These are phyloP conservation scores for Sitobion miscanthi DNA, from an alignment of 1,140 invertebrate species.

Conservation along the genomic window DNA sequence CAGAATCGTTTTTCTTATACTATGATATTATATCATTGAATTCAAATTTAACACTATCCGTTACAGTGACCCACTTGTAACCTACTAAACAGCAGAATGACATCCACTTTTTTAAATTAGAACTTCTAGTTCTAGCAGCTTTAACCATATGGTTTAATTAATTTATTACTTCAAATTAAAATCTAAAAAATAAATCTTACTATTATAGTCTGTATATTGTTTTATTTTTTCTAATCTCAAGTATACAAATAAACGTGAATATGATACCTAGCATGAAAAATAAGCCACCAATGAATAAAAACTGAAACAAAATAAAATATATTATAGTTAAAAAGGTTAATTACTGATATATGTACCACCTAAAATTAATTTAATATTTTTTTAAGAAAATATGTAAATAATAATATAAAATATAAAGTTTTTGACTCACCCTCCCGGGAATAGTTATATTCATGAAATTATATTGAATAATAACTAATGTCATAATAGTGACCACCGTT, in stretches of 20 bases:
- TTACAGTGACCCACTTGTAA: no score
- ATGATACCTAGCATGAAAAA: neutral
- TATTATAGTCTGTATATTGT: neutral
- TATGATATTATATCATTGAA: no score
- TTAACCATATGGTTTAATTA: neutral
- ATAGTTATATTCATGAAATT: neutral
- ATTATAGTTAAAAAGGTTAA: neutral
- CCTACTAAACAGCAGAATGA: no score
- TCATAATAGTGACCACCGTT: neutral
- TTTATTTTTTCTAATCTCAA: neutral
- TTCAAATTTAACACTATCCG: no score
- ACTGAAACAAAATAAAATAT: conserved; percentile 30
- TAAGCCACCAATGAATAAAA: neutral
- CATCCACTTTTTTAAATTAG: neutral
- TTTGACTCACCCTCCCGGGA: neutral
- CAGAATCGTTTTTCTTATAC: no score
- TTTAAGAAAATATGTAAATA: neutral
- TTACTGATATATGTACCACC: neutral
- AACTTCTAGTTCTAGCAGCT: neutral
- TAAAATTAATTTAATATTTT: no score
- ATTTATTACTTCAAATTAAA: neutral
- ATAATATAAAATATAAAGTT: neutral
- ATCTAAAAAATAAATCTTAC: neutral
- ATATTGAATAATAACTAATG: conserved; percentile 8
- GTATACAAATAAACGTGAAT: neutral